phyloP scores from a whole-genome alignment of 2,113 vertebrate species.

The Tinamus guttatus region DNA sequence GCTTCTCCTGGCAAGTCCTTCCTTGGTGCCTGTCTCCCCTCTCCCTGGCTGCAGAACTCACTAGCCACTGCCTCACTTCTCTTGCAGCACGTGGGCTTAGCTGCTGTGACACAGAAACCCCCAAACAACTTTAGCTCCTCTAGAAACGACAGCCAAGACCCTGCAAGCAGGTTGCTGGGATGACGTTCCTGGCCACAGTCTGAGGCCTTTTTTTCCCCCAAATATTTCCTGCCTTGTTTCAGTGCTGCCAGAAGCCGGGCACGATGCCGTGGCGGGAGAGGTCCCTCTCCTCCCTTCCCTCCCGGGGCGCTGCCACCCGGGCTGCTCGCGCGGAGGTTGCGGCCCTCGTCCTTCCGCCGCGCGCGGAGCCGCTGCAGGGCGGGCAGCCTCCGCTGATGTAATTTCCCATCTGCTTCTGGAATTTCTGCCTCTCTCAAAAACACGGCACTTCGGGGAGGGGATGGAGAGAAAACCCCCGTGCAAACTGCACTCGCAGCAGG shows the following conservation, averaged over 20 bases:
- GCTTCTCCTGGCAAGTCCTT: not conserved
- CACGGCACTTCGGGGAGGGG: not conserved
- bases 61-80: not conserved
- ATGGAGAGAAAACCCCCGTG: not conserved
- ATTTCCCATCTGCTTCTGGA: conserved; percentile 63
- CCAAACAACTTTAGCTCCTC: conserved; percentile 1
- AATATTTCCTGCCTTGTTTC: conserved; percentile 9
- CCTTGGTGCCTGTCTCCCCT: not conserved
- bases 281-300: not conserved
- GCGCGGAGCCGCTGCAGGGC: conserved; percentile 1
- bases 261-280: not conserved
- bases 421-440: conserved; percentile 22
- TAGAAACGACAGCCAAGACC: not conserved
- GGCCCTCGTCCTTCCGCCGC: conserved; percentile 21
- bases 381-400: conserved; percentile 56
- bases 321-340: not conserved
- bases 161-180: not conserved
- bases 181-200: not conserved
- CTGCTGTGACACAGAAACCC: not conserved
- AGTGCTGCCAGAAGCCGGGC: conserved; percentile 9
- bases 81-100: not conserved
- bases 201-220: not conserved
- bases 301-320: not conserved
- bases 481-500: not conserved
- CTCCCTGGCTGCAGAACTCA: not conserved